Evolutionary conservation across 1,140 invertebrate species (phyloP).

Genomic region (Battus philenor): DNA sequence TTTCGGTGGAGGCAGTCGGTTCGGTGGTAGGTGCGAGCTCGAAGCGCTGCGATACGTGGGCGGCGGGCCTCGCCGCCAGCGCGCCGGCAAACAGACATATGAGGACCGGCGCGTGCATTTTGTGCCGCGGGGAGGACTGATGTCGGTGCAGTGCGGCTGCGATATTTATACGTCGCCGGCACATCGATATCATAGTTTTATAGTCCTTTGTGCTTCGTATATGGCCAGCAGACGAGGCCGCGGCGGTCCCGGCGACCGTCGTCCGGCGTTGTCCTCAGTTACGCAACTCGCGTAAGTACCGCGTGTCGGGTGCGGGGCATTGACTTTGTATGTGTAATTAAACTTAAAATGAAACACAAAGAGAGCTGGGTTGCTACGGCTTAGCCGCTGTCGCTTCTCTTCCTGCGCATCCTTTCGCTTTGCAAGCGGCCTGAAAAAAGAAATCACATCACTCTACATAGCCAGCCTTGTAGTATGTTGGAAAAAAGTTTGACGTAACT

Average conservation of each 20-base stretch:
- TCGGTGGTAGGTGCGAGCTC: slow-evolving; percentile 4
- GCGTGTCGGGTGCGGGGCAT: no score
- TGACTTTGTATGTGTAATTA: neutral
- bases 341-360: neutral
- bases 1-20: neutral
- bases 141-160: neutral
- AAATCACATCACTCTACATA: no score
- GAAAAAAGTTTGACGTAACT: slow-evolving; percentile 19
- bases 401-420: neutral
- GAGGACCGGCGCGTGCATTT: neutral
- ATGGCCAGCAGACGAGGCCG: no score
- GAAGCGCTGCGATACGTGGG: neutral
- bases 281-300: no score
- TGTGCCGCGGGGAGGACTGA: neutral
- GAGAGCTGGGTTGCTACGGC: no score
- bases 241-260: no score
- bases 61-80: neutral
- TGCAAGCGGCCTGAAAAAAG: slow-evolving; percentile 8
- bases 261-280: no score
- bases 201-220: neutral
- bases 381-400: neutral
- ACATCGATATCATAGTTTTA: no score
- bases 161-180: neutral
- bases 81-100: neutral
- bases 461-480: no score